phyloP scores from a whole-genome alignment of 2,797 vertebrate species.

The Pterois miles region DNA sequence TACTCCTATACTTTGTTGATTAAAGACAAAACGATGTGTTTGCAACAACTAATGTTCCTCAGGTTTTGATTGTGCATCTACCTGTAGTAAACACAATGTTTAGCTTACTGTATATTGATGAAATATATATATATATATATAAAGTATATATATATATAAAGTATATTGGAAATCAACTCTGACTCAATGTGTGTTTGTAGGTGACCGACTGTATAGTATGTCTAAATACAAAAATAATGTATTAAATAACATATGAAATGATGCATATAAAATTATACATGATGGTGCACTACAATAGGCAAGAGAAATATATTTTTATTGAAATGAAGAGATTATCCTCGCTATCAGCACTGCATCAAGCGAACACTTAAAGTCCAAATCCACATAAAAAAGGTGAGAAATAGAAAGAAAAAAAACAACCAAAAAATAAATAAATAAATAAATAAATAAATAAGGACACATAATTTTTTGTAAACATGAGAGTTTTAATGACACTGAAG shows the following conservation, averaged over 20 bases:
- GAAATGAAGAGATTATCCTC: not conserved
- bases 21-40: not conserved
- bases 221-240: not conserved
- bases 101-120: not conserved
- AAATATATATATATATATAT: too few relatives aligned
- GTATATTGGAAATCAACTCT: not conserved
- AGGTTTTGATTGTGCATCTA: not conserved
- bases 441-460: not conserved
- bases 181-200: not conserved
- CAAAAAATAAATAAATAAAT: too few relatives aligned
- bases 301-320: not conserved
- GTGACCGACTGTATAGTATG: not conserved
- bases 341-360: not conserved
- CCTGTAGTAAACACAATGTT: not conserved
- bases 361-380: not conserved
- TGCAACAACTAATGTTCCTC: not conserved
- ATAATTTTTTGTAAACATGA: not conserved
- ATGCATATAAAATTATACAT: not conserved
- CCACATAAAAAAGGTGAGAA: not conserved
- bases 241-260: not conserved
- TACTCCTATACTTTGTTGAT: not conserved
- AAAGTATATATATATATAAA: too few relatives aligned
- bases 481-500: conserved; percentile 41
- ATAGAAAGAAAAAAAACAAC: not conserved
- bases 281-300: not conserved